Evolutionary conservation across 2,797 vertebrate species (phyloP), one percentile per base, ranked within the genome.

Genomic region (Centroberyx gerrardi): DNA sequence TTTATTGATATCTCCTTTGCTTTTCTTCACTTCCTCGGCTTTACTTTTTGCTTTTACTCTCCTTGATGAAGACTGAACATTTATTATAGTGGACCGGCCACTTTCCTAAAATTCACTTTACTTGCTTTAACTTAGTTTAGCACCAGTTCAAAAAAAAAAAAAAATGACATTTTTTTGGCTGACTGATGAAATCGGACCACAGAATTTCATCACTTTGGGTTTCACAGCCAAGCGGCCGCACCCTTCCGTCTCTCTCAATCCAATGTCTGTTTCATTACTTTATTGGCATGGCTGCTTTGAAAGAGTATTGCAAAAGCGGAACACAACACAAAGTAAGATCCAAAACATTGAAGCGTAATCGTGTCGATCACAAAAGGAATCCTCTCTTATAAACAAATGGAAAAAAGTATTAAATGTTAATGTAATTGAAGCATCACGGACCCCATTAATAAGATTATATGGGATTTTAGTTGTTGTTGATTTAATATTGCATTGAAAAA

Each of bases 181-280:
- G 54, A 53, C 15, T 71, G 36, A 67, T 61, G 74, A 48, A 42
- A 54, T 10, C 42, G 14, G 2, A n/a, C 28, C 8, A 4, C 72
- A 74, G n/a, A 40, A 53, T 83, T 69, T 60, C 70, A 81, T 80
- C 78, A 77, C 33, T 61, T 60, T 18, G 27, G 1, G 31, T 71
- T 77, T 72, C 56, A 66, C 74, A 70, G 7, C 4, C 0, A 12
- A 46, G 18, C 48, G 18, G 8, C 53, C 13, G 17, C 62, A 1
- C 48, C 69, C 68, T 2, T 73, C 22, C 4, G 1, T 48, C 46
- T 42, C 38, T 27, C 66, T 76, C 55, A 2, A 18, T 6, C 53
- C 38, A 58, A 67, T 76, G 64, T 73, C 49, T 49, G 62, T 68
- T 70, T 70, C 36, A 31, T 59, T 66, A 58, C 12, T 42, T 27